Evolutionary conservation across 2,888 invertebrate genomes (phyloP), one percentile per base, ranked within the genome.

Genomic region (Rutpela maculata): DNA sequence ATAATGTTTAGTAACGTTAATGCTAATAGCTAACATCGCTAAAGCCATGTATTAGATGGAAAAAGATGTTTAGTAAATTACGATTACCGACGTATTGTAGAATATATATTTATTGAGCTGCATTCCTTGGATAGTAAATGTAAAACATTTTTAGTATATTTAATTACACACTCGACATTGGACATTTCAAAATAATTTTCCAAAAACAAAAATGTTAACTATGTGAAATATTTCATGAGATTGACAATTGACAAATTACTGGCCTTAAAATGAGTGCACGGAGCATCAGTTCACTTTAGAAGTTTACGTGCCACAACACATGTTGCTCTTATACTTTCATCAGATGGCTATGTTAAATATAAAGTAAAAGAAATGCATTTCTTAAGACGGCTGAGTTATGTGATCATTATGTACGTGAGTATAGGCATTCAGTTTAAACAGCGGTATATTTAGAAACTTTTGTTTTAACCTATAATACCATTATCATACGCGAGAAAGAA

Each of bases 331-430:
- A 50, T 50, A 50, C n/a, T n/a, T 43, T 50, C 50, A 6, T 50
- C n/a, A 50, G 50, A 12, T 11, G 2, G 43, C 43, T 12, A 38
- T 1, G 1, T 38, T 50, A 50, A 50, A 50, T 50, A 15, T 50
- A 0, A 50, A 50, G 31, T 35, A 50, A n/a, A 50, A 50, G n/a
- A 50, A 50, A n/a, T 50, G 50, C n/a, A 50, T 50, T 50, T 50
- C 15, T 35, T 50, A 50, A 6, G 2, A 6, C 50, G 17, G 43
- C 12, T 43, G 43, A 43, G 43, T 43, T 43, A 43, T 43, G 15
- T 43, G 50, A n/a, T 50, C 50, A 50, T 50, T 50, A n/a, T 50
- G 50, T 50, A 50, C 50, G 50, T 50, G 50, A 50, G 15, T 50
- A n/a, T 12, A 12, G 50, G 50, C 50, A 50, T n/a, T 50, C 50